Base-by-base conservation (phyloP, 2,113 vertebrate species). In the Clarias macrocephalus region DNA sequence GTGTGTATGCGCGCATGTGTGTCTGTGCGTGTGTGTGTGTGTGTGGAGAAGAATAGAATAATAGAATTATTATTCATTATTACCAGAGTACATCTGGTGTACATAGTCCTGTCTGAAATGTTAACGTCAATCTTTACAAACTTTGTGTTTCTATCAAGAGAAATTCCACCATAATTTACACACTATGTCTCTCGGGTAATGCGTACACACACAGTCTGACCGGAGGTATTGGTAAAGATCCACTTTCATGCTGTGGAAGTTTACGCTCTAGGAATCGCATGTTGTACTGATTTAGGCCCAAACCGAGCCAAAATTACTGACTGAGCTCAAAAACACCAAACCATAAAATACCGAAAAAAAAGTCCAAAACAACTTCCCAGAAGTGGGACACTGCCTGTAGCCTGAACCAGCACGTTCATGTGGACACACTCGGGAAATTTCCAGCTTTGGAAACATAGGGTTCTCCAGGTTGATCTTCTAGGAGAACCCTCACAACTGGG, bases 271-370 rank as follows among this genome's bases (percentile, higher is more conserved):
- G 25, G n/a, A 57, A 57, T 52, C 48, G 52, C 52, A 80, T 33
- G 52, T 19, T 30, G n/a, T 18, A 57, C 54, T 57, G 25, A 80
- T 80, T 80, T 80, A 80, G 28, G 2, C 9, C 56, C 30, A 25
- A 60, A 80, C 30, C n/a, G 1, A 79, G 75, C 75, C 79, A 80
- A 80, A 60, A 37, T 59, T 37, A 60, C 79, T 59, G 76, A 30
- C 15, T 59, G 54, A 59, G 77, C 54, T 33, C 28, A 33, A 30
- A 80, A 80, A 79, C 75, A 79, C n/a, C 75, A 57, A 28, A 28
- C 52, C n/a, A 56, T 56, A 54, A 56, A 56, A 56, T 18, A 79
- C 3, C 8, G n/a, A 48, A 48, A 42, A 42, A 52, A 25, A 52
- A 4, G 4, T 76, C 42, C 73, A 76, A 76, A 76, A 52, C 12